Conservation (phyloP, 2,797 vertebrate genomes). For the Pangasius krempfi region DNA sequence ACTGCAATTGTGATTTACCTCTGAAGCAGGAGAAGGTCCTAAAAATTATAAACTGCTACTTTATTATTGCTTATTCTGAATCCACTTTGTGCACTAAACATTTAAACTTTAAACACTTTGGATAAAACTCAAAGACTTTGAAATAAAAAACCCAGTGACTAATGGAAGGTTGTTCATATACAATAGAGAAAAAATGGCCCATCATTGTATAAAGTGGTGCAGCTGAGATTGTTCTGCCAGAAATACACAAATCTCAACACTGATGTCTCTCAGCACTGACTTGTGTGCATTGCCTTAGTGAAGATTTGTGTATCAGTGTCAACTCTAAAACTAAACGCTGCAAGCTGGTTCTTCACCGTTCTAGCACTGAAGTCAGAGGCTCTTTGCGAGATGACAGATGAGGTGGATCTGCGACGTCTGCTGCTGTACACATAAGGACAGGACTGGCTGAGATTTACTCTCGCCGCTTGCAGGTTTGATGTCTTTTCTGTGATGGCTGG, state of each 20-base stretch:
- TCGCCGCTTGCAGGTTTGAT: constrained; percentile 63
- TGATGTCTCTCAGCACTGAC: background rate
- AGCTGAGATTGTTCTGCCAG: background rate
- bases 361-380: constrained; percentile 55
- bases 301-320: constrained; percentile 23
- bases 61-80: background rate
- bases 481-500: constrained; percentile 69
- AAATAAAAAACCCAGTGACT: background rate
- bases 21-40: background rate
- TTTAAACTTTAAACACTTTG: background rate
- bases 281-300: background rate
- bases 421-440: constrained; percentile 70
- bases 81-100: background rate
- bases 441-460: constrained; percentile 72
- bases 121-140: background rate
- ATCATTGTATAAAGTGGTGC: background rate
- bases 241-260: background rate
- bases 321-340: background rate
- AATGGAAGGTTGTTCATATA: background rate
- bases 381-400: constrained; percentile 70
- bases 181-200: background rate
- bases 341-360: constrained; percentile 60
- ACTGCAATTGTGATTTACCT: background rate
- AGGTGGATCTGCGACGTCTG: constrained; percentile 70
- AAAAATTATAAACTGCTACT: background rate